A percentile compares a stretch with the other conserved stretches of the same genome.
Conservation (phyloP, 1,140 invertebrate genomes). For the Papilio aristodemus region DNA sequence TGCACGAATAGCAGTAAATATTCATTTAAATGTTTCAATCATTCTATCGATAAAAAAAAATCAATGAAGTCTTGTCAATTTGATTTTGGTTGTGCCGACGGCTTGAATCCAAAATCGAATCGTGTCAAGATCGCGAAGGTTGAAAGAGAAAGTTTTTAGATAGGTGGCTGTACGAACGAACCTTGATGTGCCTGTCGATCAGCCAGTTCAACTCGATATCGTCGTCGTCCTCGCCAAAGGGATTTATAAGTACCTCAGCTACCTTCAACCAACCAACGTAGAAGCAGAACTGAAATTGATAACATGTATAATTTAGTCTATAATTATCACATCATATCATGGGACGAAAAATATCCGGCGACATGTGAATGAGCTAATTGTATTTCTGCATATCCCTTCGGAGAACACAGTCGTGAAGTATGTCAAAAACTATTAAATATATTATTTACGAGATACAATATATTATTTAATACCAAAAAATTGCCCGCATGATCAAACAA, state of each 20-base stretch:
- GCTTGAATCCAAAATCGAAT: slow-evolving; percentile 1
- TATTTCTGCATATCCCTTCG: no score
- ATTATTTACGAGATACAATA: no score
- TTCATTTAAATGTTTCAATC: no score
- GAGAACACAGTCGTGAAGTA: no score
- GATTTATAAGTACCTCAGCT: slow-evolving; percentile 94
- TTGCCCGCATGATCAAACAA: no score
- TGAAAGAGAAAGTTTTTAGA: slow-evolving; percentile 30
- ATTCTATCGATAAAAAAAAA: background rate
- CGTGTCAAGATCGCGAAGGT: background rate
- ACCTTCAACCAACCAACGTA: slow-evolving; percentile 98
- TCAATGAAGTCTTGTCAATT: background rate
- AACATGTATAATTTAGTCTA: slow-evolving; percentile 15
- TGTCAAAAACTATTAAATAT: no score
- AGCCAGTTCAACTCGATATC: slow-evolving; percentile 96
- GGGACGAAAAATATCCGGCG: no score
- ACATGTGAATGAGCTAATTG: no score
- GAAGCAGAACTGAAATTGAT: slow-evolving; percentile 92
- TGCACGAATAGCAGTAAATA: no score
- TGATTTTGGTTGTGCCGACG: background rate
- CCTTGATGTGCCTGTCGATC: slow-evolving; percentile 93
- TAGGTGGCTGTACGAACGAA: slow-evolving; percentile 61
- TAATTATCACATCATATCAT: no score
- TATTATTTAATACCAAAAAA: no score
- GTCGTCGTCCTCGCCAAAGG: slow-evolving; percentile 97